Evolutionary conservation across 2,888 invertebrate species (phyloP).

Genomic region (Nomada ruficornis): DNA sequence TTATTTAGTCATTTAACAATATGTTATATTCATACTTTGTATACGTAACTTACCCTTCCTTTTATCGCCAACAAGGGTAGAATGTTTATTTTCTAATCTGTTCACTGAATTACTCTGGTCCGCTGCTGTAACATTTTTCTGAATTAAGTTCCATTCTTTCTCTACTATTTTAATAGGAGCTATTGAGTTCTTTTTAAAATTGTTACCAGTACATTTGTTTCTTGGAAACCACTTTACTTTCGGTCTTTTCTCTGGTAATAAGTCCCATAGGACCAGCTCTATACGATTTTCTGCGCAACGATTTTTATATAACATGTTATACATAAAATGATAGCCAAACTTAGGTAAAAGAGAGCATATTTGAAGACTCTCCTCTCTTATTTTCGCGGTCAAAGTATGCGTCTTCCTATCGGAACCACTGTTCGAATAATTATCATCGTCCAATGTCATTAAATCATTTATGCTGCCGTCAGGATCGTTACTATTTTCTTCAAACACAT

Average conservation of each 20-base stretch:
- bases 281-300: conserved; percentile 45
- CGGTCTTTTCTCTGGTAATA: conserved; percentile 62
- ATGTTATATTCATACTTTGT: neutral
- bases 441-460: conserved; percentile 65
- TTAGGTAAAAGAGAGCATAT: conserved; percentile 62
- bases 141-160: too few species aligned
- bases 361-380: conserved; percentile 33
- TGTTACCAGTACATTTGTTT: too few species aligned
- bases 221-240: conserved; percentile 10
- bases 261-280: conserved; percentile 72
- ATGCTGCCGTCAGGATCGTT: too few species aligned
- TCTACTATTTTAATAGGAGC: too few species aligned
- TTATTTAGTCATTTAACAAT: neutral
- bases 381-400: neutral
- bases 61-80: neutral
- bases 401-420: neutral
- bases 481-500: too few species aligned
- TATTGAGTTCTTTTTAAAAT: neutral
- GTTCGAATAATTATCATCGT: conserved; percentile 73
- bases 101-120: neutral
- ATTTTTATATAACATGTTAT: conserved; percentile 49
- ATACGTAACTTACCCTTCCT: neutral
- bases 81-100: neutral
- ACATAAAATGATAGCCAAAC: conserved; percentile 44
- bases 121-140: too few species aligned